phyloP scores from a whole-genome alignment of 2,797 vertebrate species.

The Brotula barbata region DNA sequence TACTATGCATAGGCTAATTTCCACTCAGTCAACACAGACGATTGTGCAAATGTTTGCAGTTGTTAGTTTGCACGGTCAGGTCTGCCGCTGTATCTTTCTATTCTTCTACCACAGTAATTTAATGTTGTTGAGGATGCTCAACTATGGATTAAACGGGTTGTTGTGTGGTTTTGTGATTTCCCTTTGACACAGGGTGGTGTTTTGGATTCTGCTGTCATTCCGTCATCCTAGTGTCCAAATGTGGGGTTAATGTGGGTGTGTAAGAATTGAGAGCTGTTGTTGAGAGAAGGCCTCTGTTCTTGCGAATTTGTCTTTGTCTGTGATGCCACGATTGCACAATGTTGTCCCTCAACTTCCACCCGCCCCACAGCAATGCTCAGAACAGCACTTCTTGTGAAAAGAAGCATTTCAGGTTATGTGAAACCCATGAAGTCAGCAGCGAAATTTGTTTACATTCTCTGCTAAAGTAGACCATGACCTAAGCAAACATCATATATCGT shows the following conservation, averaged over 20 bases:
- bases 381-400: conserved; percentile 60
- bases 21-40: too few relatives aligned
- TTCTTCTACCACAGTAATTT: too few relatives aligned
- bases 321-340: conserved; percentile 38
- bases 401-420: conserved; percentile 49
- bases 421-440: conserved; percentile 45
- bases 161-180: too few relatives aligned
- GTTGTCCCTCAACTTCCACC: conserved; percentile 10
- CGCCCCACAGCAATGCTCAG: conserved; percentile 5
- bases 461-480: conserved; percentile 43
- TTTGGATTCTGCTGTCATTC: not conserved
- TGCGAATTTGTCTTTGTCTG: not conserved
- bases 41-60: too few relatives aligned
- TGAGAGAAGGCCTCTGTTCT: not conserved
- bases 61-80: too few relatives aligned
- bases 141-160: too few relatives aligned
- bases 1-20: too few relatives aligned
- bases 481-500: conserved; percentile 20
- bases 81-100: too few relatives aligned
- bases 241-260: not conserved
- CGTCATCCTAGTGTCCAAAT: not conserved
- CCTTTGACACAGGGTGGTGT: too few relatives aligned
- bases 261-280: conserved; percentile 14
- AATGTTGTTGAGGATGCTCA: too few relatives aligned
- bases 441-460: conserved; percentile 46